Evolutionary conservation across 1,140 invertebrate species (phyloP).

Genomic region (Ceratina calcarata): DNA sequence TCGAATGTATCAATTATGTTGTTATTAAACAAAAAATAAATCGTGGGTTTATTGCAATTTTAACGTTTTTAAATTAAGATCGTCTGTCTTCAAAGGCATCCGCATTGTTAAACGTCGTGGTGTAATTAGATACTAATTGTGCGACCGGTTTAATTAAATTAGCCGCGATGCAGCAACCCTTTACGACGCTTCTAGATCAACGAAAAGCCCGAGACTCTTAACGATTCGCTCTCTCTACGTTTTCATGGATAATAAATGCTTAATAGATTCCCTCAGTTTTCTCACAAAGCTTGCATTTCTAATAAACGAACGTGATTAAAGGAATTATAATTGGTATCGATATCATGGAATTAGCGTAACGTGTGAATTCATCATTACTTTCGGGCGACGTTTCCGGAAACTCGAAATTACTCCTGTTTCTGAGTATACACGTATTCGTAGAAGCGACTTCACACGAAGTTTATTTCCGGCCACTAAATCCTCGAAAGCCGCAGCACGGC

Average conservation of each 20-base stretch:
- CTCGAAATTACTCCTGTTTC: slow-evolving; percentile 18
- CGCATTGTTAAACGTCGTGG: not conserved
- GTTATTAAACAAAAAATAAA: too few relatives aligned
- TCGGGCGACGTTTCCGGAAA: slow-evolving; percentile 21
- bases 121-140: slow-evolving; percentile 20
- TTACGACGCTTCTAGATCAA: not conserved
- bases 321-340: too few relatives aligned
- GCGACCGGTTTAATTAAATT: slow-evolving; percentile 21
- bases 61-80: too few relatives aligned
- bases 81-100: too few relatives aligned
- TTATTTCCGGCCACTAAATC: slow-evolving; percentile 33
- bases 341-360: too few relatives aligned
- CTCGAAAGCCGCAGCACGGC: not conserved
- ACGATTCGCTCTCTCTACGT: too few relatives aligned
- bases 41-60: too few relatives aligned
- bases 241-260: too few relatives aligned
- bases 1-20: not conserved
- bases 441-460: slow-evolving; percentile 28
- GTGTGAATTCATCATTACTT: not conserved
- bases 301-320: not conserved
- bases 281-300: too few relatives aligned
- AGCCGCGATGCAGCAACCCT: not conserved
- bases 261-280: too few relatives aligned
- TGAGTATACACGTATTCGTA: not conserved
- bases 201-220: not conserved